phyloP scores from a whole-genome alignment of 1,140 invertebrate genomes.

The Pollicipes pollicipes region DNA sequence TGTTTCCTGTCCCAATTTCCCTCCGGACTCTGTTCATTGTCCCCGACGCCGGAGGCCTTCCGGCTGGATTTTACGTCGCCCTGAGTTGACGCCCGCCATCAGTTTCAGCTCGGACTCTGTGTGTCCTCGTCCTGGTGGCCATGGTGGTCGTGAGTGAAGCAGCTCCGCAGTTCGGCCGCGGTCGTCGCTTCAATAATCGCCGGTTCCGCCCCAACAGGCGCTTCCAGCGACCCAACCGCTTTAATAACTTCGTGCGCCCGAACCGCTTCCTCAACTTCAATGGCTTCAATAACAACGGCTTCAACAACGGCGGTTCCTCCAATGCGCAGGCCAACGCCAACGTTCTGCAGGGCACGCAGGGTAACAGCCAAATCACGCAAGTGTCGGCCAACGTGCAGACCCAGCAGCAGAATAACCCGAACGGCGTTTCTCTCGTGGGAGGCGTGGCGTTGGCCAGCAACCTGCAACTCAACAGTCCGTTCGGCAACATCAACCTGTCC shows the following conservation, averaged over 20 bases:
- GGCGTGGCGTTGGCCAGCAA: neutral
- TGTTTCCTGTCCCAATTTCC: too few species aligned
- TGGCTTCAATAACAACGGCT: neutral
- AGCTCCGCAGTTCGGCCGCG: neutral
- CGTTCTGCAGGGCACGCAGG: neutral
- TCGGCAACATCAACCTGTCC: neutral
- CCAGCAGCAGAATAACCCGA: neutral
- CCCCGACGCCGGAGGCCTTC: too few species aligned
- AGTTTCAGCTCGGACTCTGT: neutral
- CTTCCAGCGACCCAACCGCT: too few species aligned
- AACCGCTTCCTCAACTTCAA: neutral
- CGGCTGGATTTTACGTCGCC: too few species aligned
- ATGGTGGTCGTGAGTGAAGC: neutral
- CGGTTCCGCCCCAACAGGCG: neutral
- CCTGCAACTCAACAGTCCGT: neutral
- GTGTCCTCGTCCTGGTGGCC: neutral
- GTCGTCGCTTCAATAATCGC: neutral
- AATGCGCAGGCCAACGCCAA: neutral
- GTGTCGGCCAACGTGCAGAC: neutral
- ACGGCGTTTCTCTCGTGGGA: neutral
- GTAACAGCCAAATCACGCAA: neutral
- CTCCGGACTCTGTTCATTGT: too few species aligned
- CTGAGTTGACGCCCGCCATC: too few species aligned
- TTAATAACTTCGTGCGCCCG: neutral
- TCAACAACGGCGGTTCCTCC: neutral